Percentiles rank a stretch among this genome's conserved stretches.
These are phyloP conservation scores for Plectrocnemia conspersa DNA, from an alignment of 1,140 invertebrate species.

Conservation along the genomic window DNA sequence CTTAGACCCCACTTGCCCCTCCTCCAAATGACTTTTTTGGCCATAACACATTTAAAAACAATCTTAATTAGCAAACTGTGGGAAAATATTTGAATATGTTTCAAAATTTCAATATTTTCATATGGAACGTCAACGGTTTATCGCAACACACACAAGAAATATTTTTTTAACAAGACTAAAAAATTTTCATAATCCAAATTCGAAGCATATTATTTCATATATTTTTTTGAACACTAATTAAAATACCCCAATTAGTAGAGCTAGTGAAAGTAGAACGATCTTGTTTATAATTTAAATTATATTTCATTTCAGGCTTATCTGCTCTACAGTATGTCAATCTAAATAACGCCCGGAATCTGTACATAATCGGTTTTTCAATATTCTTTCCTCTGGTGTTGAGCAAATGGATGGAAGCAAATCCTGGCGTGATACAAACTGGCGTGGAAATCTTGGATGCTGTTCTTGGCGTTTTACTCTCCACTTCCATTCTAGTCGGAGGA, in stretches of 20 bases:
- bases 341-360: slow-evolving; percentile 77
- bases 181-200: too few relatives aligned
- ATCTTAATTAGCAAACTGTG: too few relatives aligned
- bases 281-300: slow-evolving; percentile 3
- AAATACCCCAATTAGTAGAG: background rate
- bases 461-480: slow-evolving; percentile 73
- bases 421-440: slow-evolving; percentile 65
- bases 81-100: too few relatives aligned
- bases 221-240: background rate
- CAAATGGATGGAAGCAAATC: slow-evolving; percentile 67
- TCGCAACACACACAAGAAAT: too few relatives aligned
- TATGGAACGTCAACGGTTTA: too few relatives aligned
- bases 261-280: background rate
- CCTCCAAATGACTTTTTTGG: too few relatives aligned
- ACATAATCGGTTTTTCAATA: slow-evolving; percentile 82
- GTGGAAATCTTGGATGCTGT: slow-evolving; percentile 67
- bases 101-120: too few relatives aligned
- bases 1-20: too few relatives aligned
- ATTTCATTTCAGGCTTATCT: slow-evolving; percentile 59
- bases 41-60: too few relatives aligned
- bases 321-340: slow-evolving; percentile 78
- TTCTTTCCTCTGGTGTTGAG: slow-evolving; percentile 79
- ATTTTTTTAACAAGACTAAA: too few relatives aligned
- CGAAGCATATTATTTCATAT: background rate
- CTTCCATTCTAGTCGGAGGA: slow-evolving; percentile 81